A percentile compares a stretch with the other conserved stretches of the same genome.
Evolutionary conservation across 2,888 invertebrate species (phyloP).

Genomic region (Caenorhabditis panamensis): DNA sequence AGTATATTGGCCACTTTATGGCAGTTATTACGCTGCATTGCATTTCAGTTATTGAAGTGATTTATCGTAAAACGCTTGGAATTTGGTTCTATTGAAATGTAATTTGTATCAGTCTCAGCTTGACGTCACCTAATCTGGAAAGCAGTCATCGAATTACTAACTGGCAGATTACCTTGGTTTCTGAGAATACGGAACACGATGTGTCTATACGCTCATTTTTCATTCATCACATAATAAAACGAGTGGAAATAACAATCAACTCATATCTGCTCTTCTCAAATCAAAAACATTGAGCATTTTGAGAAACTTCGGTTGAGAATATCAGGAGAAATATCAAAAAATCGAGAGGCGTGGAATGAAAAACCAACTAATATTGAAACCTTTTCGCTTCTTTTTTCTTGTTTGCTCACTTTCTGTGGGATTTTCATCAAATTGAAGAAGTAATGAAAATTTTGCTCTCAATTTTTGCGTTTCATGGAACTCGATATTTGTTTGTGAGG

Average conservation of each 20-base stretch:
- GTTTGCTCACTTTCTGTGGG: slow-evolving; percentile 47
- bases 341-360: not conserved
- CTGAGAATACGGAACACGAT: too few relatives aligned
- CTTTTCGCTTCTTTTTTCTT: slow-evolving; percentile 28
- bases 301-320: too few relatives aligned
- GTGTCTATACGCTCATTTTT: too few relatives aligned
- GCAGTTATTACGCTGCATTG: not conserved
- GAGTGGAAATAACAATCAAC: too few relatives aligned
- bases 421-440: slow-evolving; percentile 51
- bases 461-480: slow-evolving; percentile 18
- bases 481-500: slow-evolving; percentile 21
- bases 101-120: too few relatives aligned
- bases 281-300: not conserved
- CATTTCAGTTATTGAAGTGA: too few relatives aligned
- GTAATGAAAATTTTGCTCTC: slow-evolving; percentile 31
- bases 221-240: too few relatives aligned
- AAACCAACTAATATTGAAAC: slow-evolving; percentile 43
- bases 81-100: too few relatives aligned
- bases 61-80: too few relatives aligned
- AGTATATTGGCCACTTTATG: not conserved
- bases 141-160: too few relatives aligned
- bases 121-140: too few relatives aligned
- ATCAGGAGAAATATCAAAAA: not conserved
- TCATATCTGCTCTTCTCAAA: not conserved
- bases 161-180: too few relatives aligned